Evolutionary conservation across 2,113 vertebrate species (phyloP), one percentile per base, ranked within the genome.

Genomic region (Sturnira hondurensis): DNA sequence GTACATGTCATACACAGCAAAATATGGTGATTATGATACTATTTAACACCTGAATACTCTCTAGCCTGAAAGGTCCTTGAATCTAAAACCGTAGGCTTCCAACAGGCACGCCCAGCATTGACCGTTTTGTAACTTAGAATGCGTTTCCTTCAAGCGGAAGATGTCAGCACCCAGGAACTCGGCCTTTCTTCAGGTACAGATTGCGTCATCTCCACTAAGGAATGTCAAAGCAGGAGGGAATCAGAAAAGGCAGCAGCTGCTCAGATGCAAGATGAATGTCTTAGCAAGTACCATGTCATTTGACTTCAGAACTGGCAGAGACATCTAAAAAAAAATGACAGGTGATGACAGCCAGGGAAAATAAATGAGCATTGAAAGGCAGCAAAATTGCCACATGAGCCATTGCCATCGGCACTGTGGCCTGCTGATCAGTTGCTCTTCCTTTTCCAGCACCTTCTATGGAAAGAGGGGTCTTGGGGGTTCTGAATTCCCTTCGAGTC

Each of bases 271-370:
- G 52, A 26, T 41, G 15, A 56, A 65, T 68, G 19, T 74, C 82
- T 82, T 54, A 12, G 12, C 38, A 70, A 87, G 22, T 84, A 17
- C 84, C 65, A 17, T 54, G 19, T 68, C 43, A 41, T 88, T 47
- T 95, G 56, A 80, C 71, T 89, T 86, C 67, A 52, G 14, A 92
- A 54, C 41, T 93, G 68, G n/a, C 43, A 80, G 89, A 78, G 86
- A 28, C 71, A 85, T 63, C 0, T 22, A 81, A 50, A 76, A 81
- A 50, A 76, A 70, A 50, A 36, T 33, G n/a, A 24, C 33, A 94
- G 65, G 19, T 17, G 13, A 28, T 24, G 20, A 17, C 7, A 73
- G 24, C 45, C 13, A 33, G 61, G 70, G 38, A 52, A 50, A 43
- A 76, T 52, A 9, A 78, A 77, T 43, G 38, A 67, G 61, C 11